phyloP scores from a whole-genome alignment of 30 jellyfish, hydroid and myxozoan genomes.

The Sanderia malayensis region DNA sequence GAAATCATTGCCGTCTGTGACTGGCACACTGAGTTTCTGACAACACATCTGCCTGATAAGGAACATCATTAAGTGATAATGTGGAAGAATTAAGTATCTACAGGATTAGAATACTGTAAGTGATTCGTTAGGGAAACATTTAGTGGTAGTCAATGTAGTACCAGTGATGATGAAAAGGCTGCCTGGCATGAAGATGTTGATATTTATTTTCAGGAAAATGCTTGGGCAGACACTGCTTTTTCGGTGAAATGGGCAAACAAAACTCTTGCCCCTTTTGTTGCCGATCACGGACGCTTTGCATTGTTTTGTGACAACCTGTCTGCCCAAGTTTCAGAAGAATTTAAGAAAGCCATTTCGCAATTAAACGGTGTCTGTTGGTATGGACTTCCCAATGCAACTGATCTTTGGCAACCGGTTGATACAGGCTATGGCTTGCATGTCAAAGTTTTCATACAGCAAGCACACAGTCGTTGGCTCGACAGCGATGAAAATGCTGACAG shows the following conservation, averaged over 20 bases:
- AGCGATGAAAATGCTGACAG: constrained; percentile 12
- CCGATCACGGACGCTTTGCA: constrained; percentile 17
- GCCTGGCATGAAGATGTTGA: constrained; percentile 59
- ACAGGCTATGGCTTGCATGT: constrained; percentile 19
- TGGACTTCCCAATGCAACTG: constrained; percentile 19
- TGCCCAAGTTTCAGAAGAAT: constrained; percentile 5
- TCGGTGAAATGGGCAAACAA: constrained; percentile 60
- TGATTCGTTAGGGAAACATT: no score
- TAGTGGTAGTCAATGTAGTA: no score
- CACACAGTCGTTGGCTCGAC: constrained; percentile 10
- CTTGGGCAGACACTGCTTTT: constrained; percentile 60
- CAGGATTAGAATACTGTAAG: no score
- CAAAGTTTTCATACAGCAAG: neutral
- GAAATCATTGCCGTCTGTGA: no score
- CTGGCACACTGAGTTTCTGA: no score
- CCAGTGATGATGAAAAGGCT: no score
- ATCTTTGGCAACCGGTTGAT: constrained; percentile 34
- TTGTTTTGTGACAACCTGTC: constrained; percentile 30
- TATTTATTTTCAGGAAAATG: constrained; percentile 53
- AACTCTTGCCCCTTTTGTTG: constrained; percentile 43
- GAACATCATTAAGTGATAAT: no score
- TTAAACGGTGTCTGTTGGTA: constrained; percentile 11
- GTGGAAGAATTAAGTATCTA: no score
- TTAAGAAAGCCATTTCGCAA: constrained; percentile 2
- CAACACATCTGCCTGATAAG: no score